These are phyloP conservation scores for Myoxocephalus aenaeus DNA, from an alignment of 2,797 vertebrate species.

Conservation along the genomic window DNA sequence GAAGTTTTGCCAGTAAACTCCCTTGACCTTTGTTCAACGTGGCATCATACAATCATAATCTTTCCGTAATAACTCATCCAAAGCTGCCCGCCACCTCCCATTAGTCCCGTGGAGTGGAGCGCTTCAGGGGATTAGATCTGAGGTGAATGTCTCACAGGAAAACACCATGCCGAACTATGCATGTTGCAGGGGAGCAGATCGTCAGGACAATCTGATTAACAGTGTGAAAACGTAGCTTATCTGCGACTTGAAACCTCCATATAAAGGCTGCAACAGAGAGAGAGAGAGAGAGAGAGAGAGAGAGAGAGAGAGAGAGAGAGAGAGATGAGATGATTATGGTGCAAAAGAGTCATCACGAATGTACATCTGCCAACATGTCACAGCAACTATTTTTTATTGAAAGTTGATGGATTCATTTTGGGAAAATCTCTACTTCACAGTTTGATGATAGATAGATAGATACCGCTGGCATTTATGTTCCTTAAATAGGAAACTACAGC, in stretches of 20 bases:
- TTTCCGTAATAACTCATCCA: constrained; percentile 43
- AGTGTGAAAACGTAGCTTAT: constrained; percentile 81
- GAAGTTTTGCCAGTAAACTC: background rate
- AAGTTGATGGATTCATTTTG: background rate
- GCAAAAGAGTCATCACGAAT: constrained; percentile 67
- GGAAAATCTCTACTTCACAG: background rate
- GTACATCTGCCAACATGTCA: constrained; percentile 57
- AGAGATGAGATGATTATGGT: constrained; percentile 62
- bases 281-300: background rate
- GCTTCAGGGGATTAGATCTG: constrained; percentile 75
- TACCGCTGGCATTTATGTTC: background rate
- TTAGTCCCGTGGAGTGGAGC: constrained; percentile 34
- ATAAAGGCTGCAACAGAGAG: constrained; percentile 58
- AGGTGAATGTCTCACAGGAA: constrained; percentile 75
- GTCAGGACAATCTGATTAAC: constrained; percentile 76
- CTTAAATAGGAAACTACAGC: background rate
- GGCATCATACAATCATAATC: constrained; percentile 38
- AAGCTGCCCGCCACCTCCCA: constrained; percentile 44
- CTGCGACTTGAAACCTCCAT: constrained; percentile 81
- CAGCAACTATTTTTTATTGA: constrained; percentile 8
- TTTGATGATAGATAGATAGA: background rate
- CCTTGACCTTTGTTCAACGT: constrained; percentile 17
- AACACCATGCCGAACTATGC: constrained; percentile 73
- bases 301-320: background rate
- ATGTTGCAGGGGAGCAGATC: constrained; percentile 70